Percentiles rank a stretch among this genome's conserved stretches.
Conservation (phyloP, 2,888 invertebrate genomes). For the Odontocolon sp. region DNA sequence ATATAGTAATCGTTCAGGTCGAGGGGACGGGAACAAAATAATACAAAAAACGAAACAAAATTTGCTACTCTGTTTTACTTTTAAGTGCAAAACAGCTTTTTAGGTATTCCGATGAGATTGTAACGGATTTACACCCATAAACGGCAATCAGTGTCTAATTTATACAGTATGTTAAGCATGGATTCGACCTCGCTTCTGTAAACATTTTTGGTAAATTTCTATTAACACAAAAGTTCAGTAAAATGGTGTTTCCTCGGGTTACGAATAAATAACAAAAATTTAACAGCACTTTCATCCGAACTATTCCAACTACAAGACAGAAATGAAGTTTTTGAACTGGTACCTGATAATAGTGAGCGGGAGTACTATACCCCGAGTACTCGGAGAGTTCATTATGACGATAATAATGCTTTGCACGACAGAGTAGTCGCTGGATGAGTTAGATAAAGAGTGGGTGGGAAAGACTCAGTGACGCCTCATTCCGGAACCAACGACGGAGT, state of each 20-base stretch:
- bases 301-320: neutral
- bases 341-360: neutral
- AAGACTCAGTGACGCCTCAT: neutral
- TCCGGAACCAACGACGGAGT: constrained; percentile 11
- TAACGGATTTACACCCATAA: too few species aligned
- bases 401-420: constrained; percentile 51
- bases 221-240: neutral
- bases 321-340: constrained; percentile 27
- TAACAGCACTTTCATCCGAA: neutral
- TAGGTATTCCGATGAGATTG: too few species aligned
- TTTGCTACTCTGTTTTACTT: too few species aligned
- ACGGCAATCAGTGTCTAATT: too few species aligned
- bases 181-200: too few species aligned
- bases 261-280: neutral
- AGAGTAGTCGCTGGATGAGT: constrained; percentile 22
- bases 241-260: too few species aligned
- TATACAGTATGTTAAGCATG: too few species aligned
- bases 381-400: constrained; percentile 56
- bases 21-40: too few species aligned
- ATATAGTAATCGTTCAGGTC: too few species aligned
- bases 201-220: too few species aligned
- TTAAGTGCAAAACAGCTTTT: too few species aligned
- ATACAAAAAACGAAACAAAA: too few species aligned
- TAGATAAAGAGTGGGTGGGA: constrained; percentile 33
- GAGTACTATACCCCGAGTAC: neutral